A percentile compares a stretch with the other conserved stretches of the same genome.
phyloP scores from a whole-genome alignment of 2,797 vertebrate genomes.

The Luscinia luscinia region DNA sequence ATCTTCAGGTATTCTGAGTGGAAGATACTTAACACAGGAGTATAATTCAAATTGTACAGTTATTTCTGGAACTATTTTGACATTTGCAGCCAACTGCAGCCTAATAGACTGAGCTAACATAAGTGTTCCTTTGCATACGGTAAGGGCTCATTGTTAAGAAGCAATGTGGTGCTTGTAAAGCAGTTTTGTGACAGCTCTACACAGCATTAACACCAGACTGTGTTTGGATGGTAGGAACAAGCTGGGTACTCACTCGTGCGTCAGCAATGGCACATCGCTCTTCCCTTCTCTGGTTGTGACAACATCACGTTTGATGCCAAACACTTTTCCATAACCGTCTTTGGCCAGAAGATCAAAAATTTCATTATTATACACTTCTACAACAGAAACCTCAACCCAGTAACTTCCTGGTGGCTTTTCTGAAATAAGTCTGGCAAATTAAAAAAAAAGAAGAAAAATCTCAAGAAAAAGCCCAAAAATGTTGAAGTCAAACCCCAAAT shows the following conservation, averaged over 20 bases:
- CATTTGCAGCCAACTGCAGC: not conserved
- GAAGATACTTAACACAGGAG: not conserved
- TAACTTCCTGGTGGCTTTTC: constrained; percentile 79
- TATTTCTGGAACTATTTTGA: not conserved
- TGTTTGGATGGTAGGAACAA: not conserved
- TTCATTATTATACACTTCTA: constrained; percentile 89
- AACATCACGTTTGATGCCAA: constrained; percentile 75
- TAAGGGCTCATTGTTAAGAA: not conserved
- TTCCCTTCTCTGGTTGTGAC: constrained; percentile 79
- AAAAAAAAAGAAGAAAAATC: not conserved
- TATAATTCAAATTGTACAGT: not conserved
- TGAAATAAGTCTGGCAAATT: constrained; percentile 81
- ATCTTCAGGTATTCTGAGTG: not conserved
- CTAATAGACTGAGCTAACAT: not conserved
- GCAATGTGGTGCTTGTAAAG: not conserved
- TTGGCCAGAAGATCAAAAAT: constrained; percentile 86
- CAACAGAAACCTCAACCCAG: constrained; percentile 82
- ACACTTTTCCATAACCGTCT: constrained; percentile 66
- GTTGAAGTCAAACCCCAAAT: not conserved
- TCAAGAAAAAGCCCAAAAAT: not conserved
- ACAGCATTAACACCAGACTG: not conserved
- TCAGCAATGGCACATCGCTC: constrained; percentile 78
- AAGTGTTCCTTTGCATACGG: not conserved
- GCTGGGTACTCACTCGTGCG: constrained; percentile 75
- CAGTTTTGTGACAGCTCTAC: not conserved